Conservation (phyloP, 2,888 invertebrate genomes). For the Tetropium fuscum region DNA sequence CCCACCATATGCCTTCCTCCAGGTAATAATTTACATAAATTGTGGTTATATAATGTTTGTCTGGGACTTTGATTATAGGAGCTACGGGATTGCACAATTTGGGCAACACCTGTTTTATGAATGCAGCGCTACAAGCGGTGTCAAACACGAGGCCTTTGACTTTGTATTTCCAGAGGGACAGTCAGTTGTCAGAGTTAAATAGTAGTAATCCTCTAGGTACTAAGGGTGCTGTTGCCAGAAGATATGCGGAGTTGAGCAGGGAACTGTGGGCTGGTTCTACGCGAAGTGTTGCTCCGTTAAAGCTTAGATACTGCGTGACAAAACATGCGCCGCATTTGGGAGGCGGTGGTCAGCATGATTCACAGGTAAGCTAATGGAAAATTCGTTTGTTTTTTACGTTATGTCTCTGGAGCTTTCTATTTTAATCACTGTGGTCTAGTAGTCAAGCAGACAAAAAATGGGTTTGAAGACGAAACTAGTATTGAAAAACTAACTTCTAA, state of each 20-base stretch:
- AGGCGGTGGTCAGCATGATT: conserved; percentile 94
- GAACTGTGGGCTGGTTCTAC: conserved; percentile 86
- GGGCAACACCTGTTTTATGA: conserved; percentile 97
- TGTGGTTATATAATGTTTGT: not conserved
- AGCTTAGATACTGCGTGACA: conserved; percentile 86
- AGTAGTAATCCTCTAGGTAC: conserved; percentile 88
- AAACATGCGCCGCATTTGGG: conserved; percentile 86
- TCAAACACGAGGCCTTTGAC: conserved; percentile 88
- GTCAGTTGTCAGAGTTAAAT: conserved; percentile 89
- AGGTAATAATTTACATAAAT: conserved; percentile 44
- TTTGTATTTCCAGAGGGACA: conserved; percentile 84
- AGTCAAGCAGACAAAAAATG: too few relatives aligned
- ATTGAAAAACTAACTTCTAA: too few relatives aligned
- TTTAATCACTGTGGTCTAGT: too few relatives aligned
- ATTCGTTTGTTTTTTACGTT: too few relatives aligned
- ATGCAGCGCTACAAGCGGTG: conserved; percentile 90
- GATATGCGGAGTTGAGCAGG: conserved; percentile 73
- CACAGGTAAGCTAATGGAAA: too few relatives aligned
- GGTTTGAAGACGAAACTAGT: too few relatives aligned
- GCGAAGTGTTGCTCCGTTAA: conserved; percentile 88
- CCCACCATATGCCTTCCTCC: conserved; percentile 64
- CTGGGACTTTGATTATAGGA: conserved; percentile 68
- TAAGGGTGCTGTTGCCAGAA: conserved; percentile 85
- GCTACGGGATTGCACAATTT: conserved; percentile 93
- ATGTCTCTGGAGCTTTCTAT: too few relatives aligned